Evolutionary conservation across 2,113 vertebrate species (phyloP).

Genomic region (Percopsis transmontana): DNA sequence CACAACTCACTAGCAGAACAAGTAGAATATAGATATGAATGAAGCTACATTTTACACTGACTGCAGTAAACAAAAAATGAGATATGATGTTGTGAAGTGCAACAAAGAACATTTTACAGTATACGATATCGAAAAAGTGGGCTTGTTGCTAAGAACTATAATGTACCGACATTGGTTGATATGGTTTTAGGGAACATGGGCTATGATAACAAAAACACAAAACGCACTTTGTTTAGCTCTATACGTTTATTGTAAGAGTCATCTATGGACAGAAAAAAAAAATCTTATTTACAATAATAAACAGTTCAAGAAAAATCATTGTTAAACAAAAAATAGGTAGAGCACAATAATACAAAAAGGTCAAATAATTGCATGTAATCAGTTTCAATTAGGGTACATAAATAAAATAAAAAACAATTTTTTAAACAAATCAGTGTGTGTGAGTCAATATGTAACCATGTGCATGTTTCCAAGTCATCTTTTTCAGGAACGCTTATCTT

Average conservation of each 20-base stretch:
- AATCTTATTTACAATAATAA: background rate
- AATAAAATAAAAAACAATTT: background rate
- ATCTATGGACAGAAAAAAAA: background rate
- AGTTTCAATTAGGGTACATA: too few relatives aligned
- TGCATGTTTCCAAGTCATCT: background rate
- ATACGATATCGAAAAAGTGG: too few relatives aligned
- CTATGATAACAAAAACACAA: background rate
- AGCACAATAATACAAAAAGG: too few relatives aligned
- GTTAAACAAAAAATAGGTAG: background rate
- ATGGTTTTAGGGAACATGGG: too few relatives aligned
- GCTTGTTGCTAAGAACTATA: too few relatives aligned
- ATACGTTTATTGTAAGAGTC: background rate
- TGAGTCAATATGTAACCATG: background rate
- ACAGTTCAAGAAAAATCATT: background rate
- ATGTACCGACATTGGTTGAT: too few relatives aligned
- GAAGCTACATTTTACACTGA: background rate
- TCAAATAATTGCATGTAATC: too few relatives aligned
- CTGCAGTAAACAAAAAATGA: background rate
- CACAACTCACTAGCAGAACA: background rate
- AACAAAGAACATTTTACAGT: too few relatives aligned
- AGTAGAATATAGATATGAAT: too few relatives aligned
- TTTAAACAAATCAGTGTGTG: background rate
- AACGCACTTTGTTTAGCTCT: background rate
- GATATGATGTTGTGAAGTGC: too few relatives aligned
- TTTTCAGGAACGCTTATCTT: slow-evolving; percentile 23